These are phyloP conservation scores for Drosophila tropicalis DNA, from an alignment of 1,140 invertebrate species.

Conservation along the genomic window DNA sequence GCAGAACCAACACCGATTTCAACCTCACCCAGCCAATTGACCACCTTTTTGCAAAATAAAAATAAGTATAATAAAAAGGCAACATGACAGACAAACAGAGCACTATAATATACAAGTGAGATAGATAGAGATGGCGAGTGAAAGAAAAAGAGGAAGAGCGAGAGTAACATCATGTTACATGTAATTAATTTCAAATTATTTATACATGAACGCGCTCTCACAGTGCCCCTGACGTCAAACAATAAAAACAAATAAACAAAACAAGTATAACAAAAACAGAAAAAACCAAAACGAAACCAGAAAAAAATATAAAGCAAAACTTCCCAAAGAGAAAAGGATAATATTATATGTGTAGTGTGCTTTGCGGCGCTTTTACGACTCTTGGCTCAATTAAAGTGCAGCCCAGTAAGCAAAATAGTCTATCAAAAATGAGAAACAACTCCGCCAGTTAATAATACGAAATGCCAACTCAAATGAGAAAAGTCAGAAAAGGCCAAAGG, in stretches of 20 bases:
- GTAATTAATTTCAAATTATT: slow-evolving; percentile 82
- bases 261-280: slow-evolving; percentile 36
- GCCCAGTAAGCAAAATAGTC: slow-evolving; percentile 18
- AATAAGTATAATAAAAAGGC: slow-evolving; percentile 24
- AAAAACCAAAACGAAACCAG: slow-evolving; percentile 3
- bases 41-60: slow-evolving; percentile 30
- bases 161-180: slow-evolving; percentile 67
- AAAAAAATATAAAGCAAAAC: slow-evolving; percentile 8
- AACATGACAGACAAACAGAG: slow-evolving; percentile 27
- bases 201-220: slow-evolving; percentile 73
- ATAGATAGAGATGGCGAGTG: background rate
- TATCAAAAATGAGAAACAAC: background rate
- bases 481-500: background rate
- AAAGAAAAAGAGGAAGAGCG: background rate
- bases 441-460: background rate
- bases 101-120: background rate
- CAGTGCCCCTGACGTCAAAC: slow-evolving; percentile 20
- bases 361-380: slow-evolving; percentile 22
- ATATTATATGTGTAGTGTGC: slow-evolving; percentile 34
- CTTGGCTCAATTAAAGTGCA: slow-evolving; percentile 16
- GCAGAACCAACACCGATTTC: slow-evolving; percentile 11
- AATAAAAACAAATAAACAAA: slow-evolving; percentile 40
- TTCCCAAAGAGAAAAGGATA: slow-evolving; percentile 9
- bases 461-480: background rate
- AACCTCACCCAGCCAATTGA: slow-evolving; percentile 28